Base-by-base conservation (phyloP, 2,113 vertebrate species). In the Periophthalmus modestus region DNA sequence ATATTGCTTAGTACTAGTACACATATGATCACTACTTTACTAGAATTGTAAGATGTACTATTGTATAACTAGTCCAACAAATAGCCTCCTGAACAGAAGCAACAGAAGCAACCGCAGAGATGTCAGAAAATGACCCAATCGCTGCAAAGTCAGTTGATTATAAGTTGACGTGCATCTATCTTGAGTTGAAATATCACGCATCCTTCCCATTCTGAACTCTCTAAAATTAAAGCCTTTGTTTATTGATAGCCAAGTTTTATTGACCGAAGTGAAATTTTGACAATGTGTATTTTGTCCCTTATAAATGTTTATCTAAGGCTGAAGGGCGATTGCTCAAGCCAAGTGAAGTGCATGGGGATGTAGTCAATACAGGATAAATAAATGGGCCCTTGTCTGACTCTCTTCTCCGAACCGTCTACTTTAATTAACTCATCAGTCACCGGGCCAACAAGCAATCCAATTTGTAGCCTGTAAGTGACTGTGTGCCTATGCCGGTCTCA, bases 391-490 rank as follows among this genome's bases (percentile, higher is more conserved):
- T 77, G 79, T 89, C 73, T 74, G 76, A 77, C 79, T 89, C 85
- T 77, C 83, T 73, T 85, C 73, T 82, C 83, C 69, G 73, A 84
- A 82, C 68, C 75, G 82, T 85, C 86, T 59, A 76, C 75, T 81
- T 89, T 91, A 92, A 93, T 92, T 89, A 89, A 90, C 81, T 89
- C 81, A 86, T 93, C 90, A 81, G 78, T 87, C 88, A 85, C 71
- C 63, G 75, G 83, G 84, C 82, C 75, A 88, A 89, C 78, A 83
- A 90, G 84, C 80, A 81, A 88, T 89, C 77, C 82, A 81, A 81
- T 89, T 81, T 77, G 82, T 79, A 84, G 83, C 73, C 80, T 69
- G 78, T 76, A 86, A 85, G 78, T 81, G 70, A 88, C 77, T 84
- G 75, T 70, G 66, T 74, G 77, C 50, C 69, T 79, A 66, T 75